A percentile compares a stretch with the other conserved stretches of the same genome.
Evolutionary conservation across 2,113 vertebrate species (phyloP).

Genomic region (Parotia lawesii): DNA sequence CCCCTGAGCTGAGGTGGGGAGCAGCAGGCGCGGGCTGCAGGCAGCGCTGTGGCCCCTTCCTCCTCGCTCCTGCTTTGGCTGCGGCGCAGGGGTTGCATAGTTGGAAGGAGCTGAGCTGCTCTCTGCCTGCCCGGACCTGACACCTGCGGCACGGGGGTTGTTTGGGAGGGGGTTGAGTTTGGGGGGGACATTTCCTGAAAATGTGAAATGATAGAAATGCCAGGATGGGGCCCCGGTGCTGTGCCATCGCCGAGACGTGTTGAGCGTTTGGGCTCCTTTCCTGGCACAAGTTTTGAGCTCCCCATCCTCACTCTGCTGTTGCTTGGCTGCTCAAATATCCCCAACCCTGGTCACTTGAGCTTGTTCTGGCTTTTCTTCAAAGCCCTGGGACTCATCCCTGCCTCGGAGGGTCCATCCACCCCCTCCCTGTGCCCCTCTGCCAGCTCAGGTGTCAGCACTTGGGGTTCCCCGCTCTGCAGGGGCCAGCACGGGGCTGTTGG

Average conservation of each 20-base stretch:
- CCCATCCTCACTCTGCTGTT: not conserved
- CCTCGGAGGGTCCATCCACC: not conserved
- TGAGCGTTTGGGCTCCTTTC: not conserved
- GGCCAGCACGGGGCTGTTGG: not conserved
- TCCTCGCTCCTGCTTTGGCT: accelerated
- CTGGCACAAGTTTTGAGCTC: not conserved
- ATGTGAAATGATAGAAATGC: not conserved
- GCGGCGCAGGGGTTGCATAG: accelerated
- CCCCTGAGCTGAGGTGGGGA: not conserved
- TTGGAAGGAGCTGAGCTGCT: not conserved
- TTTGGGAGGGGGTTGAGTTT: not conserved
- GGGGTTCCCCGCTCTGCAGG: not conserved
- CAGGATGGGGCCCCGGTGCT: not conserved
- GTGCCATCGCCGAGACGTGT: accelerated
- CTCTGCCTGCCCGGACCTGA: conserved; percentile 43
- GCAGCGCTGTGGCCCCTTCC: not conserved
- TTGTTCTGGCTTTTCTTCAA: not conserved
- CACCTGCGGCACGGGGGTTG: not conserved
- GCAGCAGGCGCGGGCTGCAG: not conserved
- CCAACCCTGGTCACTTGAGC: not conserved
- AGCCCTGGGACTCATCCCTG: not conserved
- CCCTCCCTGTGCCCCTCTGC: not conserved
- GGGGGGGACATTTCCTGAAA: not conserved
- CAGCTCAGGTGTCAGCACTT: not conserved
- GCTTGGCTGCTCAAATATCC: not conserved